Conservation (phyloP, 1,140 invertebrate genomes). For the Drosophila repletoides region DNA sequence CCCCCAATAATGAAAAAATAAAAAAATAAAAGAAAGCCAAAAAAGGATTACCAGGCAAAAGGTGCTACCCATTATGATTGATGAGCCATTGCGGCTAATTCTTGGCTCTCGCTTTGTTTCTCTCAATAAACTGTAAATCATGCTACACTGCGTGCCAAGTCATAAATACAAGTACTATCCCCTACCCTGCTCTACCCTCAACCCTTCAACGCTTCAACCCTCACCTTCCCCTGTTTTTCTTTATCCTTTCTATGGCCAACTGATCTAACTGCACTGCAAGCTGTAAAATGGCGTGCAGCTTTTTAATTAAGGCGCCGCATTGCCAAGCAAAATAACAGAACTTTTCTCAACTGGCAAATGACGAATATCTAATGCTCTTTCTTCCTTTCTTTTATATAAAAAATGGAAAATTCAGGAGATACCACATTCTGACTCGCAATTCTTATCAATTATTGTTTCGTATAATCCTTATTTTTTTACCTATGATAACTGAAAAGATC, state of each 20-base stretch:
- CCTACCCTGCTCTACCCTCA: background rate
- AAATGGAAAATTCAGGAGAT: background rate
- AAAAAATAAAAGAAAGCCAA: background rate
- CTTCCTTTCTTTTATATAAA: too few species aligned
- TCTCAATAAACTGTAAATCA: constrained; percentile 78
- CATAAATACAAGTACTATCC: constrained; percentile 60
- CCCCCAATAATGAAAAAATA: constrained; percentile 22
- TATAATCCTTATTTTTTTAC: too few species aligned
- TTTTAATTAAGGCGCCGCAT: constrained; percentile 71
- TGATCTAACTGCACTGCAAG: constrained; percentile 21
- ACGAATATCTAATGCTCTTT: constrained; percentile 39
- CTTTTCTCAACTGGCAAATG: background rate
- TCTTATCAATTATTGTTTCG: too few species aligned
- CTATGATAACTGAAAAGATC: too few species aligned
- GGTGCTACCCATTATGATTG: constrained; percentile 63
- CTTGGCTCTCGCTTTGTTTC: constrained; percentile 74
- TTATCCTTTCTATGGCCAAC: background rate
- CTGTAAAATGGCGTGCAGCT: constrained; percentile 59
- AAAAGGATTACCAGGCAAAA: constrained; percentile 61
- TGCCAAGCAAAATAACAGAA: constrained; percentile 16
- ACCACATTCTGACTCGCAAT: too few species aligned
- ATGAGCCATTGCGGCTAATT: constrained; percentile 76
- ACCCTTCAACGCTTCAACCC: background rate
- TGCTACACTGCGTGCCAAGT: constrained; percentile 73
- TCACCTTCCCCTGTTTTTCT: too few species aligned